A percentile compares a stretch with the other conserved stretches of the same genome.
Conservation (phyloP, 2,888 invertebrate genomes). For the Eupithecia pulchellata region DNA sequence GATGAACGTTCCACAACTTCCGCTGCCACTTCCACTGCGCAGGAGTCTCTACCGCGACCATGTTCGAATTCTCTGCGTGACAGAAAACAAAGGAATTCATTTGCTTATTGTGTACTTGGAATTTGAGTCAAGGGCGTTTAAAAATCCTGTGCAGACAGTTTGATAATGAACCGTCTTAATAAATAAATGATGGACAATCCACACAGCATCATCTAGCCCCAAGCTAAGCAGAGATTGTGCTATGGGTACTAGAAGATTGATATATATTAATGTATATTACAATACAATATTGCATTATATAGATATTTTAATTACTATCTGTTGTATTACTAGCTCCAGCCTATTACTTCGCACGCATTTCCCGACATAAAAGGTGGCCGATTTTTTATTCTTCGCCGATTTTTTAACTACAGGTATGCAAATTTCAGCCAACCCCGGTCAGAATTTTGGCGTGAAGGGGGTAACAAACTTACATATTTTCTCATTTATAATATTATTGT, state of each 20-base stretch:
- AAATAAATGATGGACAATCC: no score
- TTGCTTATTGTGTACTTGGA: neutral
- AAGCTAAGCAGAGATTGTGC: no score
- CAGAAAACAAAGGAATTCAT: neutral
- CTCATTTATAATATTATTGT: neutral
- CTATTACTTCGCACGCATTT: neutral
- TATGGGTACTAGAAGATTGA: no score
- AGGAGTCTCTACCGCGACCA: slow-evolving; percentile 68
- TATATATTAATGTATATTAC: no score
- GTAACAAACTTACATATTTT: neutral
- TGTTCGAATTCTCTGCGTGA: slow-evolving; percentile 78
- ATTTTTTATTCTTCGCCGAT: neutral
- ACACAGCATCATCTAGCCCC: no score
- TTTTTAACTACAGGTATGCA: neutral
- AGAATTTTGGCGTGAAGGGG: neutral
- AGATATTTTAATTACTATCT: no score
- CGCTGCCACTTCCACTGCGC: slow-evolving; percentile 91
- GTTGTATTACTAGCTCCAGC: neutral
- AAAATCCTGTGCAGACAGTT: neutral
- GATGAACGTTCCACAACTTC: slow-evolving; percentile 92
- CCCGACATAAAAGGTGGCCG: neutral
- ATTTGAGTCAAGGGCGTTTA: neutral
- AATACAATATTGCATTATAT: no score
- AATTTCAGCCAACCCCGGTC: neutral
- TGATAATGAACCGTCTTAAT: neutral